Evolutionary conservation across 2,888 invertebrate species (phyloP), one percentile per base, ranked within the genome.

Genomic region (Ophion slaviceki): DNA sequence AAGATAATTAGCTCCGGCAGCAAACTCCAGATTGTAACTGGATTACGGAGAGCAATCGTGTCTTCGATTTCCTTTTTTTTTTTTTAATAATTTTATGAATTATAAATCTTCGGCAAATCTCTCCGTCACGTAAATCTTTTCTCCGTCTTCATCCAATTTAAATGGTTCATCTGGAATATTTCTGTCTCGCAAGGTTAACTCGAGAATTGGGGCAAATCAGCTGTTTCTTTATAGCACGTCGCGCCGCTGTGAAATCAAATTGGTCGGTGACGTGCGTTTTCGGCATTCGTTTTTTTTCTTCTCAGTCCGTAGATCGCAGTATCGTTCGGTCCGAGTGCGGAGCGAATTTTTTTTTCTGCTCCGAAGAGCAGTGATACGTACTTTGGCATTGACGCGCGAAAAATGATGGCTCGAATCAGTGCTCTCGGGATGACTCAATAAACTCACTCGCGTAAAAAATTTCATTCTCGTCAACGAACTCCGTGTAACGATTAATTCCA

Each of bases 191-290:
- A 53, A 53, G 53, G 53, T 53, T 17, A 53, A 1, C 53, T 11
- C 14, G 10, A 53, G 53, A 53, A 53, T 53, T 53, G 53, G 53
- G 53, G 17, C 81, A 77, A 84, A 62, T 67, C 40, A 67, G n/a
- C 40, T n/a, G n/a, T 83, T 81, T 86, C 53, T 53, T 53, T 17
- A 53, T 53, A 53, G 11, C 53, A 5, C 17, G 17, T 53, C 53
- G 14, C 14, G 14, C 11, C 53, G 53, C 53, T 5, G 17, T 53
- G 17, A 53, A 14, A 53, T 53, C 53, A 53, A 53, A 53, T 53
- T 53, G 53, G 17, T 53, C 53, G 53, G 53, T 53, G 53, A 53
- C 17, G 53, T 5, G 14, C 5, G 17, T 53, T 53, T 53, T 53
- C 17, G 53, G 17, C 53, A 53, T 53, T 17, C 53, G 53, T 53